Percentiles rank a stretch among this genome's conserved stretches.
Evolutionary conservation across 1,140 invertebrate genomes (phyloP).

Genomic region (Drosophila rufa): DNA sequence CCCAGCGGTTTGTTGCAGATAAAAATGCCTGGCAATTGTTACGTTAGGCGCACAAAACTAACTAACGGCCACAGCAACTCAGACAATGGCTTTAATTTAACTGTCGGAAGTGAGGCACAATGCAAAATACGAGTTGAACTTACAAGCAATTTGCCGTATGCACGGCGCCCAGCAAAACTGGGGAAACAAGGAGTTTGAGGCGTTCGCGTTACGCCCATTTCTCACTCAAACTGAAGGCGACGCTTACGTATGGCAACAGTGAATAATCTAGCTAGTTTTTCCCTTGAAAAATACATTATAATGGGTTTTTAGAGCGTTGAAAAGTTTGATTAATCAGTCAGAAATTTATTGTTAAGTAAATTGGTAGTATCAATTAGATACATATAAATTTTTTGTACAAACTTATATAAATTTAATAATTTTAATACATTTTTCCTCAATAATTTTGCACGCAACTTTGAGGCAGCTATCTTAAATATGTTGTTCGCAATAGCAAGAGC

Average conservation of each 20-base stretch:
- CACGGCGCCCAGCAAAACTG: slow-evolving; percentile 49
- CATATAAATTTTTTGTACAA: too few species aligned
- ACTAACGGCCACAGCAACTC: slow-evolving; percentile 62
- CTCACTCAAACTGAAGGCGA: slow-evolving; percentile 49
- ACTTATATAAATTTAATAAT: too few species aligned
- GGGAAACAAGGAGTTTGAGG: slow-evolving; percentile 8
- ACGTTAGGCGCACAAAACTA: slow-evolving; percentile 71
- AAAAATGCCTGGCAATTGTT: slow-evolving; percentile 77
- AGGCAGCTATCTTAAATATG: too few species aligned
- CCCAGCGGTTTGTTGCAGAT: slow-evolving; percentile 68
- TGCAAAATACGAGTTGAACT: slow-evolving; percentile 83
- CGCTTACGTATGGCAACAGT: slow-evolving; percentile 6
- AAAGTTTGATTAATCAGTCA: too few species aligned
- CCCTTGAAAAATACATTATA: too few species aligned
- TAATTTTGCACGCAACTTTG: too few species aligned
- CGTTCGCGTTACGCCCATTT: slow-evolving; percentile 57
- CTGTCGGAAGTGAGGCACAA: slow-evolving; percentile 83
- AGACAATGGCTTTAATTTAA: slow-evolving; percentile 85
- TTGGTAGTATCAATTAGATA: too few species aligned
- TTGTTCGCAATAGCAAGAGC: too few species aligned
- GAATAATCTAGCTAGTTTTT: too few species aligned
- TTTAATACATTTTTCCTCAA: too few species aligned
- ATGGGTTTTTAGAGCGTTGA: too few species aligned
- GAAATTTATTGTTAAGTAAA: too few species aligned
- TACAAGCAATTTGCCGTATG: slow-evolving; percentile 79